These are phyloP conservation scores for Sarcoramphus papa DNA, from an alignment of 2,797 vertebrate species.

Conservation along the genomic window DNA sequence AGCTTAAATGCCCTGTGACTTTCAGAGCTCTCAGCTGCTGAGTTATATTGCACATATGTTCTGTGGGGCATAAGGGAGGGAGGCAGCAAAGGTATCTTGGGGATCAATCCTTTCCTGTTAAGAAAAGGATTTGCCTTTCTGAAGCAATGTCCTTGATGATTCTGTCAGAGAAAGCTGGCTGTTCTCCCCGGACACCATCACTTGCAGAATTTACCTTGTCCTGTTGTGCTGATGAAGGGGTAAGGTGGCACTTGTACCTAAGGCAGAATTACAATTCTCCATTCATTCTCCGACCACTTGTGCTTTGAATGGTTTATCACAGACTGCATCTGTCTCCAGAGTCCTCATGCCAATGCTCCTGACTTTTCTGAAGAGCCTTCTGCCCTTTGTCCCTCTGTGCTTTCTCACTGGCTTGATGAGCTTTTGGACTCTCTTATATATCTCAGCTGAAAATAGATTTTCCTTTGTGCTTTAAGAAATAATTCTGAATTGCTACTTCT, in stretches of 20 bases:
- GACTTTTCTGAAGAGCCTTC: not conserved
- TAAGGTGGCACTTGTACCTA: not conserved
- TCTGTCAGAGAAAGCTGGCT: not conserved
- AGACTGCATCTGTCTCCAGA: not conserved
- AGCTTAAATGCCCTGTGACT: not conserved
- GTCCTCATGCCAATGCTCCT: not conserved
- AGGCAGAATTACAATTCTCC: not conserved
- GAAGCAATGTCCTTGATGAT: not conserved
- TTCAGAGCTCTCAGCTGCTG: not conserved
- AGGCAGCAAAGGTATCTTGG: not conserved
- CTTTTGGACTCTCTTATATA: not conserved
- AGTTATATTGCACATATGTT: not conserved
- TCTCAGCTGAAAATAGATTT: not conserved
- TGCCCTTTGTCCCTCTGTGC: not conserved
- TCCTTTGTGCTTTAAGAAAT: not conserved
- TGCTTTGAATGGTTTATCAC: not conserved
- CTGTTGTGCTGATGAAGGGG: not conserved
- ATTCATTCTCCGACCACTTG: not conserved
- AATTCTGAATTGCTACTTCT: not conserved
- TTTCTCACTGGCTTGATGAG: not conserved
- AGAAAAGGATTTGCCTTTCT: not conserved
- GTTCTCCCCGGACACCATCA: not conserved
- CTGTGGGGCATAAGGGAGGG: not conserved
- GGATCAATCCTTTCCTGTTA: not conserved
- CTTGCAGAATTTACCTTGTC: not conserved